Base-by-base conservation (phyloP, 1,140 invertebrate genomes). In the Lordiphosa clarofinis region DNA sequence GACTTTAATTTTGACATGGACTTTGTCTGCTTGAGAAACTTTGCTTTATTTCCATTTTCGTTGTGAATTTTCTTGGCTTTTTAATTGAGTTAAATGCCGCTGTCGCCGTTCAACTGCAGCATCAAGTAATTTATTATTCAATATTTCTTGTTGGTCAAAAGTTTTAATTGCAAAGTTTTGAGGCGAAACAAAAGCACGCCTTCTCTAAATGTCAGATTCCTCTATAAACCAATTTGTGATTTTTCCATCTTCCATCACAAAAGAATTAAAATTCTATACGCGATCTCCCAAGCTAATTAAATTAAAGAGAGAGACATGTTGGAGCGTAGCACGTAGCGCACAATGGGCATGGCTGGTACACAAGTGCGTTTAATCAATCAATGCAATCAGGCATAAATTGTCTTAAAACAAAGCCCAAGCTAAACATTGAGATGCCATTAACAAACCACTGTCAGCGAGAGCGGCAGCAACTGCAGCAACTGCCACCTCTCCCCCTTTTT, bases 391-490 rank as follows among this genome's bases (percentile, higher is more conserved):
- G 69, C 78, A 84, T 78, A 78, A 84, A 84, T 84, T 84, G 78
- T 84, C 78, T 73, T 84, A 66, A 73, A 78, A 84, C 78, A 84
- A 78, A 84, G 69, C 69, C 47, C 44, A 40, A 40, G 57, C 78
- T 84, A 84, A 84, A 73, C 73, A 84, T 84, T 84, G 69, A 84
- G 78, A 84, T 70, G 73, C 78, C 78, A 82, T 82, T 82, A 84
- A 66, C 43, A 61, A 66, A 72, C 56, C 71, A 65, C 65, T 63
- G 78, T 62, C 69, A 44, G 28, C 67, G 72, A 73, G 76, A 84
- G 50, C 68, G 63, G 68, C 76, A 76, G 62, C 60, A 76, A 58
- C 68, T 59, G 76, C 58, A 57, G 21, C 37, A 36, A 36, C 42
- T 38, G 5, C 6, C 21, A 40, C 38, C 33, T 10, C 8, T 13